Base-by-base conservation (phyloP, 2,113 vertebrate genomes). In the Chitala chitala region DNA sequence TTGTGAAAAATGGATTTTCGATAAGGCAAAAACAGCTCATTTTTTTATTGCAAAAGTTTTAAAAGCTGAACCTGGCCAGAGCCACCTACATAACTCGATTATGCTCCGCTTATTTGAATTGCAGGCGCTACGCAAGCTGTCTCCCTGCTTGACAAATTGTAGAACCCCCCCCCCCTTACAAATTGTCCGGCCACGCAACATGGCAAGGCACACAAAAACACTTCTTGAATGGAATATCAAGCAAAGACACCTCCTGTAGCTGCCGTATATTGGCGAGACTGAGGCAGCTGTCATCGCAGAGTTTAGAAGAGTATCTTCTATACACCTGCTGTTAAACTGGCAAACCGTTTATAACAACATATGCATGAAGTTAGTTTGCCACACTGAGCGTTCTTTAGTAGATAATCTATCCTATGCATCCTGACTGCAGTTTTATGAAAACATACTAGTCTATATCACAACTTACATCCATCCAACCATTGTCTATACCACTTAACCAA, bases 111-210 rank as follows among this genome's bases (percentile, higher is more conserved):
- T n/a, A 66, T 66, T 46, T 46, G 7, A 66, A 46, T 48, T 12
- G 38, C 64, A 40, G 40, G 64, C 64, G 26, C 33, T 65, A 15
- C 2, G 20, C 20, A 20, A 6, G 38, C 38, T 24, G 63, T 42
- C 38, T 44, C 24, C 64, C 38, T 9, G 24, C 40, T 46, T 68
- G 38, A 68, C 40, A 68, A 68, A 68, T 46, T 46, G 22, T 46
- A 22, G 64, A 38, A 46, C 64, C 10, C n/a, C n/a, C n/a, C n/a
- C n/a, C n/a, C n/a, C n/a, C 64, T 46, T 46, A 68, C 9, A 68
- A 48, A 26, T 13, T 26, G 13, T 48, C 64, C 64, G 29, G 64
- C 64, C 64, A 24, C n/a, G 40, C 24, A 68, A 68, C 64, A 68
- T 46, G 20, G 42, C 24, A 48, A 48, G 64, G 24, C 40, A 31